These are phyloP conservation scores for Syngnathoides biaculeatus DNA, from an alignment of 2,113 vertebrate species.

Conservation along the genomic window DNA sequence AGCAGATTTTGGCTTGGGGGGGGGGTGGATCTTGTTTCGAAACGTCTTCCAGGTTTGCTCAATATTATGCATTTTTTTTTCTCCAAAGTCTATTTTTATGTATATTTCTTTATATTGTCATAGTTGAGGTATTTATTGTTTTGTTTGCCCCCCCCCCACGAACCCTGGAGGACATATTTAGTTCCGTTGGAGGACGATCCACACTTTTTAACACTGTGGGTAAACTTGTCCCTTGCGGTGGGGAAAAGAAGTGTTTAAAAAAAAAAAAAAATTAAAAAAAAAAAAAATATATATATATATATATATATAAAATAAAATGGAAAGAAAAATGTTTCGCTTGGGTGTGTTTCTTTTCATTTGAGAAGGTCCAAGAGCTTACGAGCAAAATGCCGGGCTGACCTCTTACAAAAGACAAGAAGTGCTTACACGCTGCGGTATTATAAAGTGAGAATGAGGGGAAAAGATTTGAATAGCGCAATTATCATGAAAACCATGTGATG, in stretches of 20 bases:
- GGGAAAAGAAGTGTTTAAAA: not conserved
- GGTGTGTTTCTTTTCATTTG: not conserved
- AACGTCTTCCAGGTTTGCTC: conserved; percentile 52
- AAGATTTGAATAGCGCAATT: too few species aligned
- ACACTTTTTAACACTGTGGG: conserved; percentile 52
- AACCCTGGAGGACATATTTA: not conserved
- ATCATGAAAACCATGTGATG: too few species aligned
- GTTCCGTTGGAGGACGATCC: conserved; percentile 43
- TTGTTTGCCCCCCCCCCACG: not conserved
- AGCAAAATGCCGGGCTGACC: not conserved
- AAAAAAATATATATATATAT: too few species aligned
- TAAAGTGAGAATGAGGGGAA: not conserved
- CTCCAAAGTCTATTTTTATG: conserved; percentile 66
- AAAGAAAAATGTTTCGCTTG: too few species aligned
- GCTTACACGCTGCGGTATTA: too few species aligned
- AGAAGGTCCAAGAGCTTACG: not conserved
- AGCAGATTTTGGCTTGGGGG: conserved; percentile 19
- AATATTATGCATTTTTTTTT: conserved; percentile 43
- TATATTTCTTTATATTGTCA: conserved; percentile 52
- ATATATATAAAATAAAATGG: too few species aligned
- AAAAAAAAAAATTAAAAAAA: conserved; percentile 41
- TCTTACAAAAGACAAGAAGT: too few species aligned
- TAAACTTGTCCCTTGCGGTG: conserved; percentile 19
- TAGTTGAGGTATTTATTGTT: conserved; percentile 39
- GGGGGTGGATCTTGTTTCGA: conserved; percentile 23